Evolutionary conservation across 2,888 invertebrate species (phyloP).

Genomic region (Metellina segmentata): DNA sequence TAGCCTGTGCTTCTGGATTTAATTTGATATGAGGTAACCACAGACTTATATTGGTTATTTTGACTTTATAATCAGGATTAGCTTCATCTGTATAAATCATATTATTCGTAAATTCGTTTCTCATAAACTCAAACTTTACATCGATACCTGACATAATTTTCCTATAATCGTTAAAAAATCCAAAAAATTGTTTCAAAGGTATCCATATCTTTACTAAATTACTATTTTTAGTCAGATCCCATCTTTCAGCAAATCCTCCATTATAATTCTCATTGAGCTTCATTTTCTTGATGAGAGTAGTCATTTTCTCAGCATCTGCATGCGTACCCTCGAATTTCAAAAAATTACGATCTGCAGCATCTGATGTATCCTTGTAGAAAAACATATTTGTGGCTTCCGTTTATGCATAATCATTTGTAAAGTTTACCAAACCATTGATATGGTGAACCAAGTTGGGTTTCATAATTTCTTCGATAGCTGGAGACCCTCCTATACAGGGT

Average conservation of each 20-base stretch:
- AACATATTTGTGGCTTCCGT: too few species aligned
- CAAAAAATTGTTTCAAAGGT: slow-evolving; percentile 8
- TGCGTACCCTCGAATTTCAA: too few species aligned
- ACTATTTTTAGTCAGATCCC: not conserved
- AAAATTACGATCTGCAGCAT: too few species aligned
- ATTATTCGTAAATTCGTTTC: slow-evolving; percentile 4
- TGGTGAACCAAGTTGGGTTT: too few species aligned
- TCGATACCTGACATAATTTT: not conserved
- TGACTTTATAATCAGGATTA: not conserved
- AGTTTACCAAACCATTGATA: too few species aligned
- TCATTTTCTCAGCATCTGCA: too few species aligned
- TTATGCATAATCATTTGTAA: too few species aligned
- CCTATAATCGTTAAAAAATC: slow-evolving; percentile 4
- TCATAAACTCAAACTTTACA: not conserved
- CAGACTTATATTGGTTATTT: not conserved
- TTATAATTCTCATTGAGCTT: not conserved
- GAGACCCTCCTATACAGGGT: too few species aligned
- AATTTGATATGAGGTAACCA: not conserved
- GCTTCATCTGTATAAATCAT: not conserved
- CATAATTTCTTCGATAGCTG: too few species aligned
- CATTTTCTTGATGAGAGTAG: too few species aligned
- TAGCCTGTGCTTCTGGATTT: not conserved
- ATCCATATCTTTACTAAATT: not conserved
- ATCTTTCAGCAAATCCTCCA: not conserved
- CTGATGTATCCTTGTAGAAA: too few species aligned